Percentiles rank a stretch among this genome's conserved stretches.
phyloP scores from a whole-genome alignment of 2,888 invertebrate genomes.

The Epinotia ramella region DNA sequence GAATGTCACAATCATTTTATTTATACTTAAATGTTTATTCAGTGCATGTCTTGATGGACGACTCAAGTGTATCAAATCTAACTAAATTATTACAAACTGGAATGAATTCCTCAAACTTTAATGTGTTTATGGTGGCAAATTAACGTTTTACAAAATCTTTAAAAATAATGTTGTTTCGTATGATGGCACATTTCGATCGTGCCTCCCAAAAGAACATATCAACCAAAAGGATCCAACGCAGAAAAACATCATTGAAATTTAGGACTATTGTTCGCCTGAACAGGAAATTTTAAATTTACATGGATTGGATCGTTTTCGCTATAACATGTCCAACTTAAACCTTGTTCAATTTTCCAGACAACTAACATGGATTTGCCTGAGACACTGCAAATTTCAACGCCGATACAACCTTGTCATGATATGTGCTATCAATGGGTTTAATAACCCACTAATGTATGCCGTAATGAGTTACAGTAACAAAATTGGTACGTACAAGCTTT shows the following conservation, averaged over 20 bases:
- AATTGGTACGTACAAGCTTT: too few relatives aligned
- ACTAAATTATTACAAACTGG: constrained; percentile 4
- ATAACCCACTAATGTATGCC: too few relatives aligned
- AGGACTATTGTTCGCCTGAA: not conserved
- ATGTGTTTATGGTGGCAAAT: constrained; percentile 10
- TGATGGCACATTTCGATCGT: constrained; percentile 57
- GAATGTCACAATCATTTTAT: not conserved
- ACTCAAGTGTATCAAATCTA: constrained; percentile 41
- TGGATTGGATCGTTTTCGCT: not conserved
- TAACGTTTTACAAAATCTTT: constrained; percentile 37
- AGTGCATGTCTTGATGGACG: constrained; percentile 45
- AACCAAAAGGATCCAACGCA: not conserved
- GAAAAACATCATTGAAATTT: not conserved
- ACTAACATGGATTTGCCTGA: not conserved
- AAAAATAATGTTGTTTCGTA: constrained; percentile 31
- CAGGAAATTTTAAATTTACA: not conserved
- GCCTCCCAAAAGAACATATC: constrained; percentile 52
- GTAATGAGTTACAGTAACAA: too few relatives aligned
- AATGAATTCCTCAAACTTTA: constrained; percentile 34
- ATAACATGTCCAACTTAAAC: not conserved
- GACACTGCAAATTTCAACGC: not conserved
- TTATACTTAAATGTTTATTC: constrained; percentile 44
- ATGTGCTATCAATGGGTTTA: not conserved
- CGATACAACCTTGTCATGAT: not conserved
- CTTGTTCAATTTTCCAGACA: not conserved